Base-by-base conservation (phyloP, 2,888 invertebrate genomes). In the Conomelus anceps region DNA sequence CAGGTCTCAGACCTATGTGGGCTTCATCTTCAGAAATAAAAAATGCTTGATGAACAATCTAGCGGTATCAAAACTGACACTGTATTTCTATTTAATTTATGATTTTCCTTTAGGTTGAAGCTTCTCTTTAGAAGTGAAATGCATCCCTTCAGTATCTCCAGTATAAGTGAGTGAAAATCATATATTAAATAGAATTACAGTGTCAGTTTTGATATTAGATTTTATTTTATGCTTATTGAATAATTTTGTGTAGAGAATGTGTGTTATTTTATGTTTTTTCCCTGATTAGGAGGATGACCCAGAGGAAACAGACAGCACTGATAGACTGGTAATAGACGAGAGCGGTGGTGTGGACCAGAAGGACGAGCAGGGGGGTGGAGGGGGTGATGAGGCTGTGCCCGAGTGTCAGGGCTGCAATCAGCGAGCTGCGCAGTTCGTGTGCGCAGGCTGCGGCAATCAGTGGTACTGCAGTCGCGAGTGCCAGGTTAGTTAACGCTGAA, bases 401-500 rank as follows among this genome's bases (percentile, higher is more conserved):
- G 95, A 96, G 91, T 98, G 98, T 93, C 98, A 98, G 95, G 97
- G 98, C 91, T 98, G 98, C 93, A 95, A 96, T 91, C 95, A 96
- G 90, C 95, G 96, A 91, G 95, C 96, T 92, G 97, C 98, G 90
- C 97, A 97, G 94, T 98, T 97, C 93, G 97, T 97, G 85, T 98
- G 98, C 93, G 97, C 97, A 86, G 97, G 97, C 88, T 98, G 98
- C 93, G 97, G 96, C 91, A 97, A 97, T 94, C 98, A 98, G 94
- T 98, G 98, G 98, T 98, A 98, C 93, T 98, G 98, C 95, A 98
- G 97, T 92, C 95, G 97, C 89, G 97, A 97, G 91, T 98, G 98
- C 93, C 98, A 98, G 96, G 98, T 98, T 93, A 92, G 93, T 91
- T n/a, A 89, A n/a, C 63, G n/a, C 63, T 63, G 63, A 3, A 17